Evolutionary conservation across 2,113 vertebrate species (phyloP).

Genomic region (Lutjanus erythropterus): DNA sequence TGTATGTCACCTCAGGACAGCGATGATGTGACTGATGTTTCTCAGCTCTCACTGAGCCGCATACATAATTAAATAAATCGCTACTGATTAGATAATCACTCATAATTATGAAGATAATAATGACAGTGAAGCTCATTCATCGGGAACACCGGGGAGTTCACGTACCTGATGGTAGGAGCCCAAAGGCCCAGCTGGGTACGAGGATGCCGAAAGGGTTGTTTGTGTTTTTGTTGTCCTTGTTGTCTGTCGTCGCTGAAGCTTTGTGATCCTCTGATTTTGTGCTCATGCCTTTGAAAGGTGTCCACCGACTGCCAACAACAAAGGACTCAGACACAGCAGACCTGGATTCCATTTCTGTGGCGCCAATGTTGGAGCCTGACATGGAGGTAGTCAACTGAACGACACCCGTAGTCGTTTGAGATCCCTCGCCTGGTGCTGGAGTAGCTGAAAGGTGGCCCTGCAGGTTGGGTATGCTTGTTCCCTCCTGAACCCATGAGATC

Average conservation of each 20-base stretch:
- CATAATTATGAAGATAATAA: conserved; percentile 35
- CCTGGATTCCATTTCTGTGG: conserved; percentile 75
- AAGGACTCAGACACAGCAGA: conserved; percentile 76
- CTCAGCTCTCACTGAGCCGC: conserved; percentile 16
- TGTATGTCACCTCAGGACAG: conserved; percentile 16
- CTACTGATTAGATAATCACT: conserved; percentile 61
- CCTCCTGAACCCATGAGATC: conserved; percentile 68
- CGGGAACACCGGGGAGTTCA: conserved; percentile 14
- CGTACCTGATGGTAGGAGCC: conserved; percentile 78
- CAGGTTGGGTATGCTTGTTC: conserved; percentile 1
- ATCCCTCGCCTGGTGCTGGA: conserved; percentile 20
- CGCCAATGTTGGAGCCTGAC: conserved; percentile 11
- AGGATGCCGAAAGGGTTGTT: conserved; percentile 67
- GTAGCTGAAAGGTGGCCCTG: conserved; percentile 29
- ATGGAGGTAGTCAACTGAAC: conserved; percentile 46
- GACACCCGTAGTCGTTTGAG: conserved; percentile 24
- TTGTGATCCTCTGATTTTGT: conserved; percentile 55
- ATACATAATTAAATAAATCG: conserved; percentile 57
- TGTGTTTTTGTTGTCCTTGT: conserved; percentile 50
- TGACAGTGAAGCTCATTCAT: conserved; percentile 37
- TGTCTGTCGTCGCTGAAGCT: conserved; percentile 31
- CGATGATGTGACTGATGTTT: conserved; percentile 26
- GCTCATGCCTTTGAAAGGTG: conserved; percentile 46
- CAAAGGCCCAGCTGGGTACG: conserved; percentile 76
- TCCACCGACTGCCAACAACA: conserved; percentile 64